Percentiles rank a stretch among this genome's conserved stretches.
Conservation (phyloP, 2,113 vertebrate genomes). For the Spea bombifrons region DNA sequence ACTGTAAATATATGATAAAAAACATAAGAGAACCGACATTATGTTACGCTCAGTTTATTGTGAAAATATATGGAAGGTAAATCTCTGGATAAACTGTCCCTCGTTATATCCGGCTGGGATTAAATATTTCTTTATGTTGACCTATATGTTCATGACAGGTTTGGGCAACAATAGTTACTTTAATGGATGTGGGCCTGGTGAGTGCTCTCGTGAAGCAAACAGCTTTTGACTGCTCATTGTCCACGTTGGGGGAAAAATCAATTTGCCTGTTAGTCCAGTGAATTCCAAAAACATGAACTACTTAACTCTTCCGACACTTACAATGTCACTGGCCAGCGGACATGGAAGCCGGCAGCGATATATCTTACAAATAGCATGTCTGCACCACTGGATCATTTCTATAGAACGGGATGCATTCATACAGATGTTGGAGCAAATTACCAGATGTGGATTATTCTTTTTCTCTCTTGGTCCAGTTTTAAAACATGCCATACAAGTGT, state of each 20-base stretch:
- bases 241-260: constrained; percentile 13
- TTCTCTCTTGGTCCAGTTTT: no score
- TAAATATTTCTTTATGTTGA: constrained; percentile 5
- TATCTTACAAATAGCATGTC: background rate
- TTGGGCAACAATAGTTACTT: constrained; percentile 42
- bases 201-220: constrained; percentile 57
- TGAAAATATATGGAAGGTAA: background rate
- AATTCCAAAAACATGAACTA: background rate
- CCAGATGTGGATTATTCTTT: background rate
- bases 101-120: background rate
- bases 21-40: no score
- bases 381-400: background rate
- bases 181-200: constrained; percentile 37
- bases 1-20: no score
- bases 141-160: constrained; percentile 7
- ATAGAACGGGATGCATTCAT: background rate
- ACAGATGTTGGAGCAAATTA: background rate
- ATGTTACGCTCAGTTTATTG: no score
- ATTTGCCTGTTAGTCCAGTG: constrained; percentile 13
- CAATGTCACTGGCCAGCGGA: background rate
- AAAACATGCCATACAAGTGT: background rate
- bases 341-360: background rate
- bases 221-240: constrained; percentile 60
- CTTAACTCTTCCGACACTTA: background rate
- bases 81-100: background rate